Percentiles rank a stretch among this genome's conserved stretches.
These are phyloP conservation scores for Pseudolycoriella hygida DNA, from an alignment of 2,888 invertebrate species.

Conservation along the genomic window DNA sequence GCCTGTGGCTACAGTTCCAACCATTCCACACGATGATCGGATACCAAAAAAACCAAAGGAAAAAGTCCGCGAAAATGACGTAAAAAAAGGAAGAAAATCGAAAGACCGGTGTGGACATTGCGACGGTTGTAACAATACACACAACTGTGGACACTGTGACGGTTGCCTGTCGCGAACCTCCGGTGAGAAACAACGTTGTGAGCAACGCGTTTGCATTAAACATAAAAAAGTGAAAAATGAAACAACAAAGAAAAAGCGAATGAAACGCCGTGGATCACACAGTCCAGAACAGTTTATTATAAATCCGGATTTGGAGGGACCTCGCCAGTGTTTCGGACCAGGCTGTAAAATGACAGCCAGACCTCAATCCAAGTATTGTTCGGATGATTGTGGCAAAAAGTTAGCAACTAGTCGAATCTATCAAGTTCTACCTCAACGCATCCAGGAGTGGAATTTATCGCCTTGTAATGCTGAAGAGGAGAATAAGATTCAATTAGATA, in stretches of 20 bases:
- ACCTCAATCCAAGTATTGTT: slow-evolving; percentile 80
- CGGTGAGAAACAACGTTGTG: slow-evolving; percentile 32
- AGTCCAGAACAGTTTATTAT: slow-evolving; percentile 25
- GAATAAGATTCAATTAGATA: slow-evolving; percentile 48
- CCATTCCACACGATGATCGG: slow-evolving; percentile 4
- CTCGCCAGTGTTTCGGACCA: slow-evolving; percentile 84
- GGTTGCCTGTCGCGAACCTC: slow-evolving; percentile 22
- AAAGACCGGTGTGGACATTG: slow-evolving; percentile 50
- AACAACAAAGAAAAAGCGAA: slow-evolving; percentile 14
- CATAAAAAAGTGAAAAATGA: slow-evolving; percentile 14
- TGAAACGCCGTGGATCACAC: slow-evolving; percentile 14
- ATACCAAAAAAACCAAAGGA: slow-evolving; percentile 11
- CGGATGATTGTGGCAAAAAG: slow-evolving; percentile 76
- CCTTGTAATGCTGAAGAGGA: slow-evolving; percentile 75
- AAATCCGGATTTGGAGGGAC: slow-evolving; percentile 36
- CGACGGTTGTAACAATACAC: slow-evolving; percentile 39
- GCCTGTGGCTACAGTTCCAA: slow-evolving; percentile 17
- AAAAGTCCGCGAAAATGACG: slow-evolving; percentile 14
- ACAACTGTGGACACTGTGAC: slow-evolving; percentile 26
- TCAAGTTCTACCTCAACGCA: slow-evolving; percentile 71
- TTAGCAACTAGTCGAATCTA: slow-evolving; percentile 73
- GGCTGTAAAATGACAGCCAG: slow-evolving; percentile 64
- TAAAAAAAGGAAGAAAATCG: slow-evolving; percentile 27
- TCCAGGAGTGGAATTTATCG: slow-evolving; percentile 85
- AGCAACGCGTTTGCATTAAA: slow-evolving; percentile 32